Conservation (phyloP, 2,888 invertebrate genomes). For the Amitus sp. region DNA sequence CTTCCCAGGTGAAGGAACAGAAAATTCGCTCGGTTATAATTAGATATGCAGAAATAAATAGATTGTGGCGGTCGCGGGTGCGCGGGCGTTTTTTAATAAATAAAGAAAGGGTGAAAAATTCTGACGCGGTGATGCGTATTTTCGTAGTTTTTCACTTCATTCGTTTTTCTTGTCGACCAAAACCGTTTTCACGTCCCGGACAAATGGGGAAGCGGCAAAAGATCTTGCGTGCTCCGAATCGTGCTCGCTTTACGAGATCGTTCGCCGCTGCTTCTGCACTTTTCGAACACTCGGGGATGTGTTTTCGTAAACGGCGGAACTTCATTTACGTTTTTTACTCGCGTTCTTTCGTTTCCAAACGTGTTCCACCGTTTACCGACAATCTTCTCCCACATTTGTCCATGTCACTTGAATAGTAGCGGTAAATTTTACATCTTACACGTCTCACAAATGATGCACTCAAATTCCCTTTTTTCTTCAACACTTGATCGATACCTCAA, state of each 20-base stretch:
- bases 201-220: constrained; percentile 6
- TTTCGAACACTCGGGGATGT: constrained; percentile 8
- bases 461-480: no score
- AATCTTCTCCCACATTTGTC: neutral
- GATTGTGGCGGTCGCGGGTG: no score
- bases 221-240: constrained; percentile 8
- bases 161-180: neutral
- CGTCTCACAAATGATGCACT: no score
- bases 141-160: neutral
- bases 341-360: neutral
- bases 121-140: neutral
- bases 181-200: constrained; percentile 1
- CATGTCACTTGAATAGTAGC: no score
- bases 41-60: no score
- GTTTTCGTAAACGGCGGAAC: constrained; percentile 7
- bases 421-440: no score
- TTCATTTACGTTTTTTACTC: constrained; percentile 10
- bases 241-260: constrained; percentile 9
- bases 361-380: neutral
- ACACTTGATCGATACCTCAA: no score
- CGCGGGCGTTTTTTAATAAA: neutral
- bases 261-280: constrained; percentile 5
- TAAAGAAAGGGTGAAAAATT: neutral
- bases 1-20: no score
- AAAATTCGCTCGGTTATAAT: no score